A percentile compares a stretch with the other conserved stretches of the same genome.
phyloP scores from a whole-genome alignment of 2,888 invertebrate genomes.

The Monoplex corrugatus region DNA sequence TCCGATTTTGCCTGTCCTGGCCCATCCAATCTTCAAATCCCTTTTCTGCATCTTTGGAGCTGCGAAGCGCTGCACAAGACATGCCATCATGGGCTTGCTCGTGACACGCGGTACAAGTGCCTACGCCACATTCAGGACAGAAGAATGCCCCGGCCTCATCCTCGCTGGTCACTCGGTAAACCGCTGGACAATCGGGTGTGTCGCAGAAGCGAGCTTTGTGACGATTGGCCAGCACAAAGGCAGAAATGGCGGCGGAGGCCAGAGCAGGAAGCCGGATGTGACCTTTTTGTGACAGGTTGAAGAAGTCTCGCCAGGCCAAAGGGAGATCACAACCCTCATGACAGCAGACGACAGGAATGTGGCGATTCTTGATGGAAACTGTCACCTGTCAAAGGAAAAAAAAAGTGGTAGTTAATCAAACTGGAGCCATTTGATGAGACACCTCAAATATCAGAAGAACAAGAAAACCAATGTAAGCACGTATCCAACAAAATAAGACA shows the following conservation, averaged over 20 bases:
- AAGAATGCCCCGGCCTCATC: conserved; percentile 57
- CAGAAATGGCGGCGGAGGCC: conserved; percentile 61
- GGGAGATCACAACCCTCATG: conserved; percentile 65
- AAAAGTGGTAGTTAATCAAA: too few species aligned
- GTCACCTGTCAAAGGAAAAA: conserved; percentile 54
- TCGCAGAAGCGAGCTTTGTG: conserved; percentile 68
- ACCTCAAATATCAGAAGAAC: too few species aligned
- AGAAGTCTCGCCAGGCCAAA: conserved; percentile 66
- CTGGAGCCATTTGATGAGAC: too few species aligned
- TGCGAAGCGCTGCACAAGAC: conserved; percentile 68
- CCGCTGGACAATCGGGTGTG: conserved; percentile 74
- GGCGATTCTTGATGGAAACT: conserved; percentile 60
- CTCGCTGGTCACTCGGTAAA: conserved; percentile 66
- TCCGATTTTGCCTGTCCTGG: conserved; percentile 63
- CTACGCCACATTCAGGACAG: conserved; percentile 65
- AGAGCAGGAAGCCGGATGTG: conserved; percentile 56
- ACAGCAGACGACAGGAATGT: conserved; percentile 71
- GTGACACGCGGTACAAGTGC: conserved; percentile 72
- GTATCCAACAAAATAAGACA: too few species aligned
- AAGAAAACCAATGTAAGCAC: too few species aligned
- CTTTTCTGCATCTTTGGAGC: conserved; percentile 58
- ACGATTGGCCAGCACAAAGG: conserved; percentile 62
- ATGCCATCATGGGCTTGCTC: conserved; percentile 71
- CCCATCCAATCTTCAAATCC: conserved; percentile 64
- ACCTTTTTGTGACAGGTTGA: conserved; percentile 54